Evolutionary conservation across 2,797 vertebrate genomes (phyloP).

Genomic region (Alfaro cultratus): DNA sequence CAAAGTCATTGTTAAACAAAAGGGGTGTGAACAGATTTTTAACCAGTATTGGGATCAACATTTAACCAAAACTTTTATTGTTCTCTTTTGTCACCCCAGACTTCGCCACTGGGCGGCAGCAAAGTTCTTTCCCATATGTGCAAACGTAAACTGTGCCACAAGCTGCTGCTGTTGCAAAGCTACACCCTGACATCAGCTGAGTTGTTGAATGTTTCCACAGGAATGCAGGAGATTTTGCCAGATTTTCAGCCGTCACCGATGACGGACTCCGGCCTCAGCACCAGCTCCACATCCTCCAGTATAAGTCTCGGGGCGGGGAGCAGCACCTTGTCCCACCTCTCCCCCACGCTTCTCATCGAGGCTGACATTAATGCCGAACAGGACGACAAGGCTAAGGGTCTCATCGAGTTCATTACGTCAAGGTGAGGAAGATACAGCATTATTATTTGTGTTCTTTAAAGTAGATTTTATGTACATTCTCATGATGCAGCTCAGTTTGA

Average conservation of each 20-base stretch:
- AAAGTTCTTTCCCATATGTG: neutral
- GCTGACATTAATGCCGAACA: conserved; percentile 92
- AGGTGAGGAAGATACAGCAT: conserved; percentile 80
- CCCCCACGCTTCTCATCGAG: conserved; percentile 88
- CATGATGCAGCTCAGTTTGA: neutral
- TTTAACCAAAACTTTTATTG: neutral
- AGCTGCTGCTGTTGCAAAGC: neutral
- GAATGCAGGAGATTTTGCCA: conserved; percentile 89
- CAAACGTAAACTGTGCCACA: neutral
- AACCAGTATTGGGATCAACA: neutral
- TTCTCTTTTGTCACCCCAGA: conserved; percentile 5
- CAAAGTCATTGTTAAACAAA: neutral
- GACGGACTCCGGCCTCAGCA: conserved; percentile 99
- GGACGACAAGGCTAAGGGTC: conserved; percentile 94
- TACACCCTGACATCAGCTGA: neutral
- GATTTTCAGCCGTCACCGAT: conserved; percentile 97
- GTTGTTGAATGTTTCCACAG: conserved; percentile 66
- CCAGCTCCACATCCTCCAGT: conserved; percentile 98
- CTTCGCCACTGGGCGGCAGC: conserved; percentile 45
- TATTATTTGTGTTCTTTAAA: neutral
- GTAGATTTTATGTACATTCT: neutral
- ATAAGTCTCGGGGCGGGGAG: conserved; percentile 88
- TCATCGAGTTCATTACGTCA: conserved; percentile 98
- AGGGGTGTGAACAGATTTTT: neutral
- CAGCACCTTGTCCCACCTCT: conserved; percentile 82